Percentiles rank a stretch among this genome's conserved stretches.
Conservation (phyloP, 2,888 invertebrate species). For the Melanostoma mellinum region DNA sequence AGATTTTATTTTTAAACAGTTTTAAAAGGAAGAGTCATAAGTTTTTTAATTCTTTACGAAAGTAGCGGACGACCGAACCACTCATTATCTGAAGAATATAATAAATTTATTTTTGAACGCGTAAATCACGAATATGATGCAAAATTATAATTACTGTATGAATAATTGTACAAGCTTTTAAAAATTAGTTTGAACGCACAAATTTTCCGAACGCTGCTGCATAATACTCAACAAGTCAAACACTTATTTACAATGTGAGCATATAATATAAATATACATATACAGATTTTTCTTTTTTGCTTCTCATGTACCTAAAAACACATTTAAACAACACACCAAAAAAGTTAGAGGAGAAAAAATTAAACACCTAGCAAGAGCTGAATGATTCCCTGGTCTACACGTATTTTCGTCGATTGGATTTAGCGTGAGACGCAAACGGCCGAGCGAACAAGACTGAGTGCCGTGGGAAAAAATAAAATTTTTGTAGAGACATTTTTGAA, state of each 20-base stretch:
- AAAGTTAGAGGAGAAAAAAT: constrained; percentile 36
- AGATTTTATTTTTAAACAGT: background rate
- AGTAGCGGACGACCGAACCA: no score
- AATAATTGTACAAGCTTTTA: constrained; percentile 15
- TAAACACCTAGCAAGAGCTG: constrained; percentile 44
- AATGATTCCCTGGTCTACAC: constrained; percentile 54
- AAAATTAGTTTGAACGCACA: constrained; percentile 45
- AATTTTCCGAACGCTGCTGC: constrained; percentile 50
- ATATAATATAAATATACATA: constrained; percentile 14
- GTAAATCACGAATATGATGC: constrained; percentile 23
- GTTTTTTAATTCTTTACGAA: no score
- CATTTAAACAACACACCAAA: background rate
- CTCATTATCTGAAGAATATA: no score
- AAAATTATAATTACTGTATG: no score
- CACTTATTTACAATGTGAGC: constrained; percentile 49
- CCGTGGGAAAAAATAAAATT: constrained; percentile 63
- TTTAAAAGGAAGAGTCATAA: no score
- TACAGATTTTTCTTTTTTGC: constrained; percentile 22
- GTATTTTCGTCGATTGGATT: constrained; percentile 57
- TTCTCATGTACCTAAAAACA: no score
- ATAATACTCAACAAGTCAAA: constrained; percentile 54
- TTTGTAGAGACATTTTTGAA: constrained; percentile 48
- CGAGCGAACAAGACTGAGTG: constrained; percentile 68
- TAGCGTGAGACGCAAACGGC: constrained; percentile 66
- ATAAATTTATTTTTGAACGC: constrained; percentile 21